phyloP scores from a whole-genome alignment of 2,113 vertebrate species.

The Nicator chloris region DNA sequence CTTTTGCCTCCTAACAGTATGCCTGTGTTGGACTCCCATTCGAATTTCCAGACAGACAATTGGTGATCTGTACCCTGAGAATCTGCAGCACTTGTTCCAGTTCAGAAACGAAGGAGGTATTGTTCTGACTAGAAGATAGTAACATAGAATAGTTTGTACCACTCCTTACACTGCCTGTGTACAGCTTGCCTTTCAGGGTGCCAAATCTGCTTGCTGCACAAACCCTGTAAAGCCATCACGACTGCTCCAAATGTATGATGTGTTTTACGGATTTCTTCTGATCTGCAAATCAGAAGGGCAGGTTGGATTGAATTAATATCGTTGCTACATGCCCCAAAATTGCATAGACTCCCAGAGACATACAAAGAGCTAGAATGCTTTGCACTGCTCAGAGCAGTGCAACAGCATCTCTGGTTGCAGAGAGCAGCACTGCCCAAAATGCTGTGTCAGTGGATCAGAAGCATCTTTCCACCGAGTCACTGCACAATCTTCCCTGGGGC shows the following conservation, averaged over 20 bases:
- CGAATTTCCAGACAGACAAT: neutral
- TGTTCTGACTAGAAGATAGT: neutral
- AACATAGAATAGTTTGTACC: neutral
- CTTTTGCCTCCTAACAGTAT: neutral
- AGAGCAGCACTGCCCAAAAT: neutral
- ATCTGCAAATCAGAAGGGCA: neutral
- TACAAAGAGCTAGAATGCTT: neutral
- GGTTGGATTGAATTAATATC: neutral
- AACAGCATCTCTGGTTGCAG: neutral
- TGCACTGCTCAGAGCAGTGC: neutral
- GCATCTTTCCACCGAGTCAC: neutral
- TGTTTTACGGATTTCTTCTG: neutral
- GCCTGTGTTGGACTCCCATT: neutral
- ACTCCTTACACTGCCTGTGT: neutral
- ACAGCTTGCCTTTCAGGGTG: neutral
- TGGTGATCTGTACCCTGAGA: neutral
- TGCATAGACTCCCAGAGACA: neutral
- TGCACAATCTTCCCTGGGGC: constrained; percentile 51
- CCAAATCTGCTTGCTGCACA: neutral
- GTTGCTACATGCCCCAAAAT: neutral
- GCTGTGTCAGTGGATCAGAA: neutral
- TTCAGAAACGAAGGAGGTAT: neutral
- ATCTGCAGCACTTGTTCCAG: neutral
- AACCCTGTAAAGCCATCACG: neutral
- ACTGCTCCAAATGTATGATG: neutral